Percentiles rank a stretch among this genome's conserved stretches.
Conservation (phyloP, 2,797 vertebrate species). For the Cryptoblepharus egeriae region DNA sequence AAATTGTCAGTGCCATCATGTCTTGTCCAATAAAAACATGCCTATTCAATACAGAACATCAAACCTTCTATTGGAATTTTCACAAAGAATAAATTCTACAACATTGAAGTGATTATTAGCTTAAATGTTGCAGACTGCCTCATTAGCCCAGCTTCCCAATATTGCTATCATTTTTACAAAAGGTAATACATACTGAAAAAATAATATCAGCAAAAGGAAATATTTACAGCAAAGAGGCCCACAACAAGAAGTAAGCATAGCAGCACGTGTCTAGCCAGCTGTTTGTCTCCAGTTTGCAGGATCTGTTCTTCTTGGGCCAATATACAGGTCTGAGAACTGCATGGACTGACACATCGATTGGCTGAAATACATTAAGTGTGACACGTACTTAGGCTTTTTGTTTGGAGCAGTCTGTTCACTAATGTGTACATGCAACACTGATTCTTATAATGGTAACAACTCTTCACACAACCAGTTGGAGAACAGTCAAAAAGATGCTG, state of each 20-base stretch:
- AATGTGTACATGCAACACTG: background rate
- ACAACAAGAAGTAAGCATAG: conserved; percentile 88
- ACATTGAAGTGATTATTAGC: too few relatives aligned
- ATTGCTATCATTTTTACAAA: conserved; percentile 28
- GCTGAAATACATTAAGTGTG: conserved; percentile 71
- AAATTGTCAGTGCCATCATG: background rate
- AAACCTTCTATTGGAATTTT: too few relatives aligned
- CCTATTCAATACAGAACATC: background rate
- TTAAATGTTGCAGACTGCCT: background rate
- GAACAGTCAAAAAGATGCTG: background rate
- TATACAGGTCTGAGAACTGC: conserved; percentile 85
- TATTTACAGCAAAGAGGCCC: conserved; percentile 90
- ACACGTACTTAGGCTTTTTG: conserved; percentile 63
- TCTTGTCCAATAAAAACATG: background rate
- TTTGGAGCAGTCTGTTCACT: background rate
- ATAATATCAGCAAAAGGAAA: conserved; percentile 44
- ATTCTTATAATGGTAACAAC: background rate
- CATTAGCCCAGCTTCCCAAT: background rate
- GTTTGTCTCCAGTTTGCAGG: conserved; percentile 82
- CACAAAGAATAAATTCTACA: background rate
- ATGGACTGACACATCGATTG: conserved; percentile 83
- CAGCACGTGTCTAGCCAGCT: conserved; percentile 89
- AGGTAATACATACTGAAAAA: conserved; percentile 26
- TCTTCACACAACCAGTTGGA: background rate
- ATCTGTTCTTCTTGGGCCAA: conserved; percentile 85